Evolutionary conservation across 92 coral and sea anemone genomes (phyloP).

Genomic region (Epizoanthus rinbou): DNA sequence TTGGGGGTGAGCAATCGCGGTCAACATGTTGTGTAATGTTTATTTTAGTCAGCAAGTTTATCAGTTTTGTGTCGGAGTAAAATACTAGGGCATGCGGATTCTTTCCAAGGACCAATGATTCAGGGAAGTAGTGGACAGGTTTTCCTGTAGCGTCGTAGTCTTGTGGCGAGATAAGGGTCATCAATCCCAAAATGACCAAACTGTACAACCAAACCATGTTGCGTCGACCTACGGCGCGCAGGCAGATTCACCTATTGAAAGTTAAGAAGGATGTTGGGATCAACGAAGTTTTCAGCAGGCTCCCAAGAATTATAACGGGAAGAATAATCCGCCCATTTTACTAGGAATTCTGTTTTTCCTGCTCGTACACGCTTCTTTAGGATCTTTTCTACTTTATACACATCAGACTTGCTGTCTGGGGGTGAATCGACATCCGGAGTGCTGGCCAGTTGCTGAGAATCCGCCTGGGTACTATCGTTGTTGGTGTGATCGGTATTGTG

Average conservation of each 20-base stretch:
- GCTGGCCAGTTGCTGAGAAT: no score
- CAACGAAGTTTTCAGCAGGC: neutral
- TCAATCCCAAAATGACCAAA: neutral
- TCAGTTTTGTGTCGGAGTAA: slow-evolving; percentile 34
- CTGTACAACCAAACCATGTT: neutral
- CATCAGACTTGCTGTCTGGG: neutral
- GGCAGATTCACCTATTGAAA: neutral
- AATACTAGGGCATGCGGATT: slow-evolving; percentile 35
- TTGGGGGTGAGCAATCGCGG: neutral
- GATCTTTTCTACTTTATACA: slow-evolving; percentile 14
- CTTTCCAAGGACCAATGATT: slow-evolving; percentile 18
- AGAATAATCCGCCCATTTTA: slow-evolving; percentile 28
- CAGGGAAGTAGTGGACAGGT: slow-evolving; percentile 25
- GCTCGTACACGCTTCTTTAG: slow-evolving; percentile 2
- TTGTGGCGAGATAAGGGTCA: neutral
- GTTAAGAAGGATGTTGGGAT: neutral
- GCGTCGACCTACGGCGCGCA: neutral
- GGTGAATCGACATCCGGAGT: no score
- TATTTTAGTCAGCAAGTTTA: neutral
- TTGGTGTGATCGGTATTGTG: no score
- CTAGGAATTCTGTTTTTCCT: slow-evolving; percentile 16
- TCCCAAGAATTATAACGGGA: slow-evolving; percentile 29
- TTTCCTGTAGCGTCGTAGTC: slow-evolving; percentile 42
- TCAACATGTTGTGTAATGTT: neutral
- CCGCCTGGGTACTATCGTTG: no score